Conservation (phyloP, 2,888 invertebrate species). For the Lymantria monacha region DNA sequence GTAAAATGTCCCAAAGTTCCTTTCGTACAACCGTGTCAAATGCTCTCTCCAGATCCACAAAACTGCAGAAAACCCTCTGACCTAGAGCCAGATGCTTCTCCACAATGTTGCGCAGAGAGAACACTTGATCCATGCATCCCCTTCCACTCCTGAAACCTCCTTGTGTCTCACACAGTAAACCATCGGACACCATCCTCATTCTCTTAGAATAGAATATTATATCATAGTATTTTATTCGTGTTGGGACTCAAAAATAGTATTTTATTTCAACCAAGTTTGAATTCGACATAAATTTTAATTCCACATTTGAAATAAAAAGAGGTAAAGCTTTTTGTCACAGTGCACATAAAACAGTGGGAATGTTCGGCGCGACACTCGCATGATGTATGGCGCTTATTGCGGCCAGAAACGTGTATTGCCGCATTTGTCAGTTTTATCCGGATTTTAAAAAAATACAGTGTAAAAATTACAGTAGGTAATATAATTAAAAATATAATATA, state of each 20-base stretch:
- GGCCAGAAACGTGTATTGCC: not conserved
- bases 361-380: not conserved
- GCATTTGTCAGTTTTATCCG: not conserved
- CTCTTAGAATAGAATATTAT: too few relatives aligned
- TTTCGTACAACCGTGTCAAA: too few relatives aligned
- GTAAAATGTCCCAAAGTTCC: too few relatives aligned
- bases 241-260: not conserved
- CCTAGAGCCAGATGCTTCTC: too few relatives aligned
- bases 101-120: too few relatives aligned
- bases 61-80: too few relatives aligned
- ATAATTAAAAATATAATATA: not conserved
- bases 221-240: too few relatives aligned
- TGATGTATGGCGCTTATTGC: slow-evolving; percentile 4
- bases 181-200: too few relatives aligned
- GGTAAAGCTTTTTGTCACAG: slow-evolving; percentile 15
- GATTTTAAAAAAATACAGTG: not conserved
- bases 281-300: slow-evolving; percentile 14
- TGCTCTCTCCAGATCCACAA: too few relatives aligned
- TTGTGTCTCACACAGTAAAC: too few relatives aligned
- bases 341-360: slow-evolving; percentile 9
- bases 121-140: too few relatives aligned
- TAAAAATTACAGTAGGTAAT: not conserved
- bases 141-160: too few relatives aligned
- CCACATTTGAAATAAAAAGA: slow-evolving; percentile 20
- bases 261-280: slow-evolving; percentile 13